These are phyloP conservation scores for Excalfactoria chinensis DNA, from an alignment of 2,113 vertebrate species.

Conservation along the genomic window DNA sequence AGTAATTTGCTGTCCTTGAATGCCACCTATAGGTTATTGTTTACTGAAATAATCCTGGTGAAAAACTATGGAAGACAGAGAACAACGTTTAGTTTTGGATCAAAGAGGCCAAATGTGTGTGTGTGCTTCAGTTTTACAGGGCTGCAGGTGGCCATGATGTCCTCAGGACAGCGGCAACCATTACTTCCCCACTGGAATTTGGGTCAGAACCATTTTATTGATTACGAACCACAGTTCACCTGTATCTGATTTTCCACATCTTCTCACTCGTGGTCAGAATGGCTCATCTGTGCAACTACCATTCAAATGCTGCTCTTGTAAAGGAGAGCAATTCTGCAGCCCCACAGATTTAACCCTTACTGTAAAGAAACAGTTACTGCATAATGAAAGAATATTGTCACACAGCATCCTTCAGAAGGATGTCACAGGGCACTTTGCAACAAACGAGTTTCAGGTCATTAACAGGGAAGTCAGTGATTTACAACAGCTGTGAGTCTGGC, in stretches of 20 bases:
- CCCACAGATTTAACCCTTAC: neutral
- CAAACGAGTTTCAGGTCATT: neutral
- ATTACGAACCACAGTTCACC: neutral
- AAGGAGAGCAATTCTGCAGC: neutral
- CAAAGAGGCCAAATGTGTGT: neutral
- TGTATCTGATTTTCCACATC: neutral
- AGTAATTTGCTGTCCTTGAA: conserved; percentile 63
- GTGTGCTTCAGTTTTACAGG: neutral
- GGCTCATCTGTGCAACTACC: neutral
- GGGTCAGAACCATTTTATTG: neutral
- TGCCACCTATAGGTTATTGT: conserved; percentile 66
- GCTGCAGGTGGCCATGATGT: neutral
- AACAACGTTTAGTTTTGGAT: neutral
- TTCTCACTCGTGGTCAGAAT: neutral
- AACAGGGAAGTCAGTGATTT: neutral
- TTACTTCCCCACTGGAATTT: neutral
- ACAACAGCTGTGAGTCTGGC: neutral
- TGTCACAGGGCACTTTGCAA: neutral
- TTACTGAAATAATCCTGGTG: neutral
- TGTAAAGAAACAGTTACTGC: neutral
- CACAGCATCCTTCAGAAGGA: neutral
- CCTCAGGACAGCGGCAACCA: neutral
- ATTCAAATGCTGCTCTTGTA: neutral
- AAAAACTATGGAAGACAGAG: neutral
- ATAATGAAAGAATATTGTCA: neutral